Conservation (phyloP, 2,888 invertebrate species). For the Subacronicta megacephala region DNA sequence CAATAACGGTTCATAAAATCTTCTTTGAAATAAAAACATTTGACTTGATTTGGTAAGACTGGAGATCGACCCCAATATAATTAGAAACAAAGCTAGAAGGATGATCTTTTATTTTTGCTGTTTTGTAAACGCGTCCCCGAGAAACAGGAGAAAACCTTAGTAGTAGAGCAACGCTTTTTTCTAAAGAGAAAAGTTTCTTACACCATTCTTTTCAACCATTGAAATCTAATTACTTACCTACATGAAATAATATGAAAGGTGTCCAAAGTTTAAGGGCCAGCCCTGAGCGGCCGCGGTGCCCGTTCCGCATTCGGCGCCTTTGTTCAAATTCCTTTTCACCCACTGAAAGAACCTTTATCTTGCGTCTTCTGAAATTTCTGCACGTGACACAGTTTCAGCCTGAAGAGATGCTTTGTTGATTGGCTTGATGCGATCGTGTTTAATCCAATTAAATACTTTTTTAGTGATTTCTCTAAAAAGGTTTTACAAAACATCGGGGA, state of each 20-base stretch:
- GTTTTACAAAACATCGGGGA: background rate
- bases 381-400: conserved; percentile 56
- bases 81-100: too few species aligned
- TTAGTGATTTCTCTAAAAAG: background rate
- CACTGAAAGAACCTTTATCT: conserved; percentile 66
- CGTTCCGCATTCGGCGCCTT: conserved; percentile 53
- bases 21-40: too few species aligned
- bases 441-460: conserved; percentile 43
- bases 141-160: too few species aligned
- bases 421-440: conserved; percentile 31
- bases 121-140: too few species aligned
- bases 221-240: too few species aligned
- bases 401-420: conserved; percentile 44
- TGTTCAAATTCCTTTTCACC: conserved; percentile 68
- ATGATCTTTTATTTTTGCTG: too few species aligned
- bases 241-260: conserved; percentile 5
- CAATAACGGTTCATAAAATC: too few species aligned
- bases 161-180: too few species aligned
- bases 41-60: too few species aligned
- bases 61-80: too few species aligned
- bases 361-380: conserved; percentile 58
- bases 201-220: too few species aligned
- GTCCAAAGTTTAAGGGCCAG: conserved; percentile 31
- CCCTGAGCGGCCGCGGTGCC: conserved; percentile 37
- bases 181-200: too few species aligned